phyloP scores from a whole-genome alignment of 2,113 vertebrate genomes.

The Aplodontia rufa region DNA sequence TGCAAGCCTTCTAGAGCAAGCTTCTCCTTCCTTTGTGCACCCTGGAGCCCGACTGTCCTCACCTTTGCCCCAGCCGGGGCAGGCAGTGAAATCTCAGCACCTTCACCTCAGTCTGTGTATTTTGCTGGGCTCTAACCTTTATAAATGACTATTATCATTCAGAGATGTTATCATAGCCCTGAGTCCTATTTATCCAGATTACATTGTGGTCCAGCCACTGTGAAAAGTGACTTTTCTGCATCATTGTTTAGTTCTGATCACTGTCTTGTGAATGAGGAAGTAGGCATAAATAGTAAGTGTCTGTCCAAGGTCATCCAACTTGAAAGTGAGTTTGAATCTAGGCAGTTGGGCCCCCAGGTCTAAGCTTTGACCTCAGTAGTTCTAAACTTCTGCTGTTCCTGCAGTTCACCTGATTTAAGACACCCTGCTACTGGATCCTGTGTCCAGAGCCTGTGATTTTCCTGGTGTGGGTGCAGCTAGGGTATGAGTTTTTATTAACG shows the following conservation, averaged over 20 bases:
- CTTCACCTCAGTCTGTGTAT: neutral
- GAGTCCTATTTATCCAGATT: neutral
- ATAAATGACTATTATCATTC: neutral
- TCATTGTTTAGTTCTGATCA: neutral
- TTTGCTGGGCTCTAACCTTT: neutral
- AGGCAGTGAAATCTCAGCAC: neutral
- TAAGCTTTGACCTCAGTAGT: neutral
- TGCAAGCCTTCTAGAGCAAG: too few species aligned
- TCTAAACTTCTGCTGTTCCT: neutral
- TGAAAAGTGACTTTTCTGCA: neutral
- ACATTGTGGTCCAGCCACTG: neutral
- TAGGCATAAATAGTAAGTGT: neutral
- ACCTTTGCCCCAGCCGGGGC: neutral
- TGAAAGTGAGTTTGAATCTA: neutral
- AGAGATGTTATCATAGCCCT: neutral
- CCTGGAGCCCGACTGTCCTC: fast-evolving
- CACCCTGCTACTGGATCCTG: neutral
- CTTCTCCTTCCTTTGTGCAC: neutral
- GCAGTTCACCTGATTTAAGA: neutral
- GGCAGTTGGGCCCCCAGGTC: neutral
- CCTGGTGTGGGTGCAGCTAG: neutral
- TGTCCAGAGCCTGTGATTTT: neutral
- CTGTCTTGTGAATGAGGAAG: neutral
- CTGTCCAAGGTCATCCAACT: neutral
- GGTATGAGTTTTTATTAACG: neutral